These are phyloP conservation scores for Caenorhabditis angaria DNA, from an alignment of 2,888 invertebrate species.

Conservation along the genomic window DNA sequence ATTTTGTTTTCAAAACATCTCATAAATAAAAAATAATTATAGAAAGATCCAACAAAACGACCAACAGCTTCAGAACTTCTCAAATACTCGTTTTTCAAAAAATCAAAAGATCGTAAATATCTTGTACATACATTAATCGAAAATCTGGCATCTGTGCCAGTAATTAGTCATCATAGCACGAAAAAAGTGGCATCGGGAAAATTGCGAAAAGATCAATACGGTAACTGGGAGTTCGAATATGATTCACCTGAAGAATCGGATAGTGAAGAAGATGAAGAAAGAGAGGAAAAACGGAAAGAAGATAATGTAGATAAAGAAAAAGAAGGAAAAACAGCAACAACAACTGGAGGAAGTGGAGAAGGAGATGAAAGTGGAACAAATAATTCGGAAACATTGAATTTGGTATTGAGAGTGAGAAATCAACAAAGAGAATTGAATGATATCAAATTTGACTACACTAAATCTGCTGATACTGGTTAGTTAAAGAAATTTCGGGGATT, in stretches of 20 bases:
- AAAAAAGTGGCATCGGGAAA: constrained; percentile 69
- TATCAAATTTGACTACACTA: constrained; percentile 93
- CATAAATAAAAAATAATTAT: constrained; percentile 3
- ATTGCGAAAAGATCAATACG: constrained; percentile 69
- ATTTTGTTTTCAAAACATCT: too few species aligned
- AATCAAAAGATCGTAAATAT: constrained; percentile 78
- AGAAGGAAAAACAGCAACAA: not conserved
- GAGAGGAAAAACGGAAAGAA: constrained; percentile 11
- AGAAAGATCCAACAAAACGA: constrained; percentile 73
- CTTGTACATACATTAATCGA: constrained; percentile 72
- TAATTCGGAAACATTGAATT: constrained; percentile 48
- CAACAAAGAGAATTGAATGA: constrained; percentile 90
- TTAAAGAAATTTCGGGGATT: not conserved
- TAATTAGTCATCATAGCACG: constrained; percentile 46
- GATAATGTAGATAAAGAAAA: not conserved
- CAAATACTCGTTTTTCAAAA: constrained; percentile 96
- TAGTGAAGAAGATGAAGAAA: constrained; percentile 34
- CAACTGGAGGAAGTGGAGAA: too few species aligned
- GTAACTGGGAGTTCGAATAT: constrained; percentile 72
- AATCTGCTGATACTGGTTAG: constrained; percentile 63
- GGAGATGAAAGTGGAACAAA: not conserved
- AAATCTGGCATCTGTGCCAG: constrained; percentile 66
- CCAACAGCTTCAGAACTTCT: constrained; percentile 93
- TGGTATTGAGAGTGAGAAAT: constrained; percentile 77
- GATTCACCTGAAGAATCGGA: constrained; percentile 59